These are phyloP conservation scores for Xylophagus ater DNA, from an alignment of 2,888 invertebrate genomes.

Conservation along the genomic window DNA sequence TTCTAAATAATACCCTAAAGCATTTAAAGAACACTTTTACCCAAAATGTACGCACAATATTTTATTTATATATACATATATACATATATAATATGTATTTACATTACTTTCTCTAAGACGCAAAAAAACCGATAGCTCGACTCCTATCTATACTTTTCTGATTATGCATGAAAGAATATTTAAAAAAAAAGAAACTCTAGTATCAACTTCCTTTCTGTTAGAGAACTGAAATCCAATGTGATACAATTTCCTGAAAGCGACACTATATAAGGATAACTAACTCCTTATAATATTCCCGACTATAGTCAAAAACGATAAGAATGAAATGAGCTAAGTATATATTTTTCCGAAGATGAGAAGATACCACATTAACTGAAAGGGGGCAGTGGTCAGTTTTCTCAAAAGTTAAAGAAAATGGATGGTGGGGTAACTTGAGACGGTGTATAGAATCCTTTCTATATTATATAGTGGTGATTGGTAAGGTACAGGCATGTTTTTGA, in stretches of 20 bases:
- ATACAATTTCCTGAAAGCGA: slow-evolving; percentile 19
- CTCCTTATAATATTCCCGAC: slow-evolving; percentile 18
- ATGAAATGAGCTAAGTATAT: slow-evolving; percentile 13
- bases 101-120: no score
- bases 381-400: slow-evolving; percentile 9
- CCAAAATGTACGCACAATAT: no score
- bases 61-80: no score
- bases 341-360: slow-evolving; percentile 12
- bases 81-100: no score
- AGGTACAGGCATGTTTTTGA: no score
- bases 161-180: no score
- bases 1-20: no score
- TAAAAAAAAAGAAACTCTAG: no score
- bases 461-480: slow-evolving; percentile 16
- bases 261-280: slow-evolving; percentile 22
- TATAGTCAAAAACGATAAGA: slow-evolving; percentile 3
- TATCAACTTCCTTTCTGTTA: slow-evolving; percentile 3
- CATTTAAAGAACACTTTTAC: no score
- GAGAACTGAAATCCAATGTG: slow-evolving; percentile 15
- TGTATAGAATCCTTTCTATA: slow-evolving; percentile 8
- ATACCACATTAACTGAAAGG: slow-evolving; percentile 16
- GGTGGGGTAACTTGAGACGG: slow-evolving; percentile 20
- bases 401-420: slow-evolving; percentile 16
- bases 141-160: no score
- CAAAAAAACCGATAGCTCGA: slow-evolving; percentile 9